These are phyloP conservation scores for Lumbricus terrestris DNA, from an alignment of 2,888 invertebrate genomes.

Conservation along the genomic window DNA sequence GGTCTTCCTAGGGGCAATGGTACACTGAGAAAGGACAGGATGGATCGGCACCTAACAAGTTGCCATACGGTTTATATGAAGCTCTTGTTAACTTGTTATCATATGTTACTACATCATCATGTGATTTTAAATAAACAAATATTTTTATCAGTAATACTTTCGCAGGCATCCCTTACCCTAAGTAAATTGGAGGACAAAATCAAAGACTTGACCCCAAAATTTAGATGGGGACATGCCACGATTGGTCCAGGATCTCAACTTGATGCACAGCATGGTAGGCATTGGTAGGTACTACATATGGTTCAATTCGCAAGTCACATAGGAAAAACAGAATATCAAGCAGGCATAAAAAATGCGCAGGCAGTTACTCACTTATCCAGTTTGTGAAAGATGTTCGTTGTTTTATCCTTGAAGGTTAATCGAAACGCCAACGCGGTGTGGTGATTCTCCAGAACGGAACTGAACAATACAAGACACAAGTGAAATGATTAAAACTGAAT, in stretches of 20 bases:
- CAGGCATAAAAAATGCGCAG: not conserved
- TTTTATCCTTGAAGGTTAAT: slow-evolving; percentile 82
- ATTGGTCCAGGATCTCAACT: not conserved
- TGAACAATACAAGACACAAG: slow-evolving; percentile 42
- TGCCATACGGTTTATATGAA: too few relatives aligned
- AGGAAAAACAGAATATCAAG: not conserved
- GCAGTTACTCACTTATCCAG: slow-evolving; percentile 65
- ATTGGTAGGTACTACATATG: not conserved
- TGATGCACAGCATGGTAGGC: not conserved
- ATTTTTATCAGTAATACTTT: not conserved
- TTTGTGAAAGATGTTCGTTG: slow-evolving; percentile 88
- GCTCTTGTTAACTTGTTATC: too few relatives aligned
- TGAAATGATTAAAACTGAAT: not conserved
- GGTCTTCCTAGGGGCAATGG: too few relatives aligned
- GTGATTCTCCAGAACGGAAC: slow-evolving; percentile 85
- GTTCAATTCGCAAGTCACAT: not conserved
- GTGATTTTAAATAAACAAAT: too few relatives aligned
- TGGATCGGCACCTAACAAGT: too few relatives aligned
- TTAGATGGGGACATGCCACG: not conserved
- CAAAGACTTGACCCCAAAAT: not conserved
- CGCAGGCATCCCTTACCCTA: not conserved
- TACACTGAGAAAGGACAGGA: too few relatives aligned
- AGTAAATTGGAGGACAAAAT: not conserved
- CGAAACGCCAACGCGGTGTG: slow-evolving; percentile 94
- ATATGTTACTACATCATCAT: too few relatives aligned